phyloP scores from a whole-genome alignment of 2,888 invertebrate species.

The Agriopis aurantiaria region DNA sequence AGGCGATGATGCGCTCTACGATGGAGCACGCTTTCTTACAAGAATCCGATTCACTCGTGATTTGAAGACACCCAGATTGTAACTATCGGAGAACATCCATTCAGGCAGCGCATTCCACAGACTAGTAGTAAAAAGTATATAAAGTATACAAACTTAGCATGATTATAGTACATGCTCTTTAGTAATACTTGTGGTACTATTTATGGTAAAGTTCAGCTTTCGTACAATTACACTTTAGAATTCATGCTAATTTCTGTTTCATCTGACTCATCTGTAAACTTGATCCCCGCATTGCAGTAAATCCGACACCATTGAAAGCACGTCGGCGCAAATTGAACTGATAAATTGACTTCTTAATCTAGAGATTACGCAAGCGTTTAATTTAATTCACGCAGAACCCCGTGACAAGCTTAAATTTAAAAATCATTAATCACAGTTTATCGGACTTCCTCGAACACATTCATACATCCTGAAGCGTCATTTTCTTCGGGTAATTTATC shows the following conservation, averaged over 20 bases:
- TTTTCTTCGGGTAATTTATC: conserved; percentile 31
- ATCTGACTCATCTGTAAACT: conserved; percentile 12
- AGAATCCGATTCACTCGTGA: too few relatives aligned
- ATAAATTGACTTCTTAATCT: conserved; percentile 30
- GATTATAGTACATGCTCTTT: too few relatives aligned
- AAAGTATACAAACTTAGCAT: too few relatives aligned
- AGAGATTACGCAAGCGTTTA: conserved; percentile 13
- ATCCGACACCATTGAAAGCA: conserved; percentile 8
- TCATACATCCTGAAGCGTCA: conserved; percentile 28
- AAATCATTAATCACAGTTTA: conserved; percentile 40
- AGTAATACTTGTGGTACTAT: too few relatives aligned
- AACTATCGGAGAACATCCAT: too few relatives aligned
- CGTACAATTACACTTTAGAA: not conserved
- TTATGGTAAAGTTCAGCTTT: not conserved
- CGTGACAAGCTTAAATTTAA: conserved; percentile 30
- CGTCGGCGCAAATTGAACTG: conserved; percentile 23
- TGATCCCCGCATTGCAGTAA: conserved; percentile 23
- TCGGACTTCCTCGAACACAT: conserved; percentile 30
- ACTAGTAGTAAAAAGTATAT: too few relatives aligned
- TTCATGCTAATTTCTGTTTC: conserved; percentile 9
- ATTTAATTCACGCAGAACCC: conserved; percentile 27
- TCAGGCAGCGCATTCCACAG: too few relatives aligned
- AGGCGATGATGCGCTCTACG: too few relatives aligned
- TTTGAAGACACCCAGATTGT: too few relatives aligned
- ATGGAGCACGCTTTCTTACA: too few relatives aligned